Evolutionary conservation across 2,888 invertebrate species (phyloP).

Genomic region (Drosophila tanythrix): DNA sequence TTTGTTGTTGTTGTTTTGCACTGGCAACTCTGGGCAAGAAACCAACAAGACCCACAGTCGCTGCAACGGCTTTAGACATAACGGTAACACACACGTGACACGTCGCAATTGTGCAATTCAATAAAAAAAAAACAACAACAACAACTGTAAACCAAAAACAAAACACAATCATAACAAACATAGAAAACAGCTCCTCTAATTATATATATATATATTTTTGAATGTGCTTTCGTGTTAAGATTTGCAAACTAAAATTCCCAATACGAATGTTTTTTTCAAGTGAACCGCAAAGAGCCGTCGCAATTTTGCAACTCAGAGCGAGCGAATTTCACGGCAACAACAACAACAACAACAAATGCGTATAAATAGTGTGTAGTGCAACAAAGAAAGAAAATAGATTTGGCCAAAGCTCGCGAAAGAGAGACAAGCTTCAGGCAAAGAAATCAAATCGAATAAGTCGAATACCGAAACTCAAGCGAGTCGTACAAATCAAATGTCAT

Average conservation of each 20-base stretch:
- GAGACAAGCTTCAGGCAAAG: not conserved
- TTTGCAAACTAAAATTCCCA: slow-evolving; percentile 5
- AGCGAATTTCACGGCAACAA: slow-evolving; percentile 5
- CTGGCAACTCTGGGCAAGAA: slow-evolving; percentile 13
- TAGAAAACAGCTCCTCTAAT: not conserved
- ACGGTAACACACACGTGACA: slow-evolving; percentile 41
- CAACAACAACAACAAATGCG: slow-evolving; percentile 7
- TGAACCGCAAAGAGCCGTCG: slow-evolving; percentile 35
- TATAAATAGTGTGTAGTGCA: slow-evolving; percentile 3
- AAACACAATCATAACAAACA: not conserved
- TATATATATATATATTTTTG: not conserved
- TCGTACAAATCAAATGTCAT: not conserved
- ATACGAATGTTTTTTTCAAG: slow-evolving; percentile 42
- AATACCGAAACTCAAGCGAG: not conserved
- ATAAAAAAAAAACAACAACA: slow-evolving; percentile 32
- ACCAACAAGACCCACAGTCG: slow-evolving; percentile 40
- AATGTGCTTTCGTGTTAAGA: not conserved
- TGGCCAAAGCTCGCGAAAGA: not conserved
- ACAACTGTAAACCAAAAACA: slow-evolving; percentile 4
- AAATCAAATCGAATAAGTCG: not conserved
- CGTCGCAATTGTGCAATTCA: slow-evolving; percentile 20
- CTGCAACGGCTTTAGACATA: slow-evolving; percentile 45
- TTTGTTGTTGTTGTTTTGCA: slow-evolving; percentile 16
- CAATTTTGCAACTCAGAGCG: slow-evolving; percentile 16
- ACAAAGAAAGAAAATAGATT: slow-evolving; percentile 5